A percentile compares a stretch with the other conserved stretches of the same genome.
Evolutionary conservation across 2,888 invertebrate genomes (phyloP).

Genomic region (Cerastis rubricosa): DNA sequence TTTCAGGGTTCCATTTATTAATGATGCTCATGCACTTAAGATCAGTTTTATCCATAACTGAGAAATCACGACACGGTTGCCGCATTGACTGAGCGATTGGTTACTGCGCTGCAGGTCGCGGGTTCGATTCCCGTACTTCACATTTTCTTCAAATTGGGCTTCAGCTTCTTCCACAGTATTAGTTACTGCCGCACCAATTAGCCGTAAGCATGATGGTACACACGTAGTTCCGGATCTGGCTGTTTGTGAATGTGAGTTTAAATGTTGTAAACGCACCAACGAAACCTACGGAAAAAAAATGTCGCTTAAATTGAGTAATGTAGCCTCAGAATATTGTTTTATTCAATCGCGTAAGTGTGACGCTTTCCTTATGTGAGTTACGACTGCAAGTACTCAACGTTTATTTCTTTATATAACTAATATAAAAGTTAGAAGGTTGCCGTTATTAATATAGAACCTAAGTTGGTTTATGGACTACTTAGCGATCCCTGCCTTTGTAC

Average conservation of each 20-base stretch:
- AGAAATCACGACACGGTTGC: too few species aligned
- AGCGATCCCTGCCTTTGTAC: neutral
- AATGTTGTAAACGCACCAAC: neutral
- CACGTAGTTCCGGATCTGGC: too few species aligned
- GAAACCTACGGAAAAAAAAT: neutral
- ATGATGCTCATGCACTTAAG: too few species aligned
- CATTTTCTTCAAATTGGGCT: too few species aligned
- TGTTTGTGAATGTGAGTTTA: too few species aligned
- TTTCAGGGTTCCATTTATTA: too few species aligned
- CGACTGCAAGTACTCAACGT: constrained; percentile 8
- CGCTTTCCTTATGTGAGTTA: constrained; percentile 32
- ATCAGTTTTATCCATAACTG: too few species aligned
- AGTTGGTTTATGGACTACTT: neutral
- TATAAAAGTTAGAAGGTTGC: constrained; percentile 7
- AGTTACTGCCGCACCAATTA: too few species aligned
- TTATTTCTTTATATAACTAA: constrained; percentile 24
- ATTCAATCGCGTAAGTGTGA: constrained; percentile 19
- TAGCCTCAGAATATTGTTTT: too few species aligned
- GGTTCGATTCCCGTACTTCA: neutral
- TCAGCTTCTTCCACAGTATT: too few species aligned
- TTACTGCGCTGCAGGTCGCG: neutral
- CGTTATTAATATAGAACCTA: neutral
- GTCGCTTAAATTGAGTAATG: neutral
- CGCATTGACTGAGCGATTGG: too few species aligned
- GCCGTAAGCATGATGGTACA: too few species aligned